A percentile compares a stretch with the other conserved stretches of the same genome.
These are phyloP conservation scores for Chaenogobius annularis DNA, from an alignment of 2,113 vertebrate genomes.

Conservation along the genomic window DNA sequence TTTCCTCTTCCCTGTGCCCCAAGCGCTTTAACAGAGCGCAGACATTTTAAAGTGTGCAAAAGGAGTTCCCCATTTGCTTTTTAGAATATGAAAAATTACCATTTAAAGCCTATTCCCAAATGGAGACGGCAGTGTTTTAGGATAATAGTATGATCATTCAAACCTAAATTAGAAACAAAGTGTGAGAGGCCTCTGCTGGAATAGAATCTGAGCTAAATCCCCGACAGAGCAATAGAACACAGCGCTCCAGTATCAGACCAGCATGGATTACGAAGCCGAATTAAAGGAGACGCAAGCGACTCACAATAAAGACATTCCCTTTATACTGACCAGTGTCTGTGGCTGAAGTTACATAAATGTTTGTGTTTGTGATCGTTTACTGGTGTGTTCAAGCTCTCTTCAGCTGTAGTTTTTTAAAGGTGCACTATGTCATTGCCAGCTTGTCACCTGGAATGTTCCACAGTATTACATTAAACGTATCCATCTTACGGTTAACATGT, in stretches of 20 bases:
- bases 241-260: slow-evolving; percentile 24
- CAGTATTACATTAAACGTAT: not conserved
- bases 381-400: not conserved
- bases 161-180: slow-evolving; percentile 4
- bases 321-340: not conserved
- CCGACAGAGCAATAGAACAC: slow-evolving; percentile 28
- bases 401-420: not conserved
- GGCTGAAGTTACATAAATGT: not conserved
- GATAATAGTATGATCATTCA: slow-evolving; percentile 32
- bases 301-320: not conserved
- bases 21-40: slow-evolving; percentile 8
- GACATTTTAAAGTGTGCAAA: not conserved
- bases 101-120: slow-evolving; percentile 31
- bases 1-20: slow-evolving; percentile 5
- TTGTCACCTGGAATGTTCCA: too few species aligned
- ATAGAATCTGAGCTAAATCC: slow-evolving; percentile 24
- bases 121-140: slow-evolving; percentile 18
- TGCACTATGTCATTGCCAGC: not conserved
- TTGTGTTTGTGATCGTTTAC: not conserved
- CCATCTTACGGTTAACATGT: too few species aligned
- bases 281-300: slow-evolving; percentile 23
- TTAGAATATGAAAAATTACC: slow-evolving; percentile 38
- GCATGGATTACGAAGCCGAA: slow-evolving; percentile 44
- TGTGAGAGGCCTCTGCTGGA: slow-evolving; percentile 10
- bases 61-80: slow-evolving; percentile 33